Evolutionary conservation across 2,113 vertebrate species (phyloP), one percentile per base, ranked within the genome.

Genomic region (Nothobranchius kuhntae): DNA sequence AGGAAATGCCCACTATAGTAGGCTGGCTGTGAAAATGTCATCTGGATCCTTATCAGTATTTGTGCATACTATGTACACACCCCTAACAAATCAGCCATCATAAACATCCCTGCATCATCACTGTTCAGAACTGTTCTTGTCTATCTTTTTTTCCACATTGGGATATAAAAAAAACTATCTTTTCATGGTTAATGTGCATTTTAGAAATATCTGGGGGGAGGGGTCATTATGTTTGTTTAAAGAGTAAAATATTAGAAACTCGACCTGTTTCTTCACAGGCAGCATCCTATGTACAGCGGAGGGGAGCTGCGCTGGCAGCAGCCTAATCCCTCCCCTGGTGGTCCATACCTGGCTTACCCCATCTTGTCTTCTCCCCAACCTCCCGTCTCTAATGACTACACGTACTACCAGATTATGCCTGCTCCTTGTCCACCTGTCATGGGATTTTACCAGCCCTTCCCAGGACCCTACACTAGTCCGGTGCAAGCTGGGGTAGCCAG

Each of bases 401-500:
- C 96, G 0, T 98, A 99, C 67, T 98, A 98, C 60, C 96, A 98
- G 87, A 88, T 99, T 73, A 96, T 99, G 96, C 96, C 96, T 53
- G 93, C 96, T 26, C 95, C 96, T 0, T 99, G 97, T 85, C 93
- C 96, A 50, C 96, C 96, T 47, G 94, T 99, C 66, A 97, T 98
- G 98, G 98, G 98, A 68, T 99, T 99, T 87, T 98, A 98, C 79
- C 96, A 98, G 89, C 96, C 96, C 50, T 97, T 98, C 63, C 95
- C 95, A 52, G 53, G 94, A 2, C 90, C 96, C 0, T 98, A 96
- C 36, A 87, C 94, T 2, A 89, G 91, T 6, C 92, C 96, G 3
- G 93, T 98, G 56, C 96, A 96, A 80, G n/a, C 95, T 2, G 94
- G 82, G 56, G 86, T 95, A 75, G 92, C 96, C 4, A 95, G 86